Evolutionary conservation across 2,113 vertebrate genomes (phyloP).

Genomic region (Zosterops pallidus): DNA sequence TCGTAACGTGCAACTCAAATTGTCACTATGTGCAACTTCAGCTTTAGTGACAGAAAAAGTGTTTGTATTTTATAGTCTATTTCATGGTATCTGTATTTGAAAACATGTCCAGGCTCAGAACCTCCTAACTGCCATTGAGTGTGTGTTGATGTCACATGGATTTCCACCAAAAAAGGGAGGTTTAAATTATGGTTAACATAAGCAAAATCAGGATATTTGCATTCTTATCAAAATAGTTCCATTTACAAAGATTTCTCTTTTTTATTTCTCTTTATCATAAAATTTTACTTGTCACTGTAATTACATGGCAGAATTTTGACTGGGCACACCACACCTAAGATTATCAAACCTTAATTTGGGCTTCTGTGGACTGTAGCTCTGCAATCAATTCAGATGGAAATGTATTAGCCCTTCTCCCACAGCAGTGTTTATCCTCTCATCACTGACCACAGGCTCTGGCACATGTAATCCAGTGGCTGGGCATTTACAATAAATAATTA

Average conservation of each 20-base stretch:
- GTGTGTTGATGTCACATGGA: not conserved
- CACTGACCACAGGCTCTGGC: not conserved
- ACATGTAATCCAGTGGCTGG: not conserved
- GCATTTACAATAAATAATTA: not conserved
- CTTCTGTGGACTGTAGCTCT: not conserved
- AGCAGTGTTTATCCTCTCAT: not conserved
- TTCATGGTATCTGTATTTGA: not conserved
- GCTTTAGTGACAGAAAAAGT: not conserved
- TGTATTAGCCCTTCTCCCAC: not conserved
- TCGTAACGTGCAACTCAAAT: not conserved
- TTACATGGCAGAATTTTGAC: not conserved
- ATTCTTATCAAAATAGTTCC: not conserved
- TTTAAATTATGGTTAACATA: not conserved
- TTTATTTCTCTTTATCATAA: not conserved
- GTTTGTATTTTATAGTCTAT: not conserved
- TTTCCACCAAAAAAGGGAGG: not conserved
- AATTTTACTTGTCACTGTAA: not conserved
- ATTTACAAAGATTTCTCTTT: not conserved
- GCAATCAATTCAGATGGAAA: not conserved
- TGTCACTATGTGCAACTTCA: not conserved
- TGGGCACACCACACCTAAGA: not conserved
- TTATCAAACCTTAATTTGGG: not conserved
- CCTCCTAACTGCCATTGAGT: not conserved
- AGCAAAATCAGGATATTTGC: not conserved
- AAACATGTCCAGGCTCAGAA: not conserved